These are phyloP conservation scores for Oncopeltus fasciatus DNA, from an alignment of 1,140 invertebrate genomes.

Conservation along the genomic window DNA sequence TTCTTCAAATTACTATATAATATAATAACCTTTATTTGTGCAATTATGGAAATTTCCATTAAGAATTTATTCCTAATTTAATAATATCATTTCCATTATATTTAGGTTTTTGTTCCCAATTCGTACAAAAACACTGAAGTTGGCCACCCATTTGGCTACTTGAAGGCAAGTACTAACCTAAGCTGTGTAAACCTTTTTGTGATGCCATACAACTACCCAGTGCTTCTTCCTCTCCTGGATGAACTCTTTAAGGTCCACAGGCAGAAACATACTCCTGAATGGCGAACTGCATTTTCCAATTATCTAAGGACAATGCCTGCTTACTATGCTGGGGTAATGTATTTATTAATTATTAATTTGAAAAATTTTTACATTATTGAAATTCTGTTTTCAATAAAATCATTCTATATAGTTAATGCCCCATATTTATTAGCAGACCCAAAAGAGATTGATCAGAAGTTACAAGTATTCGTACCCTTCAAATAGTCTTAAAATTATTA, in stretches of 20 bases:
- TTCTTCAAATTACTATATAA: background rate
- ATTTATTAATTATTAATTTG: conserved; percentile 2
- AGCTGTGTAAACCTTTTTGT: conserved; percentile 93
- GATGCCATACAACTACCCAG: conserved; percentile 97
- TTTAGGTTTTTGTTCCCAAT: conserved; percentile 77
- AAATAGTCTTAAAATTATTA: no score
- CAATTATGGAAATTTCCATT: background rate
- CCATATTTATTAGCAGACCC: no score
- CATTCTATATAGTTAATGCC: no score
- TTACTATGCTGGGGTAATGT: conserved; percentile 84
- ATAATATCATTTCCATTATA: no score
- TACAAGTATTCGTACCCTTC: no score
- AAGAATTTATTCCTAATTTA: conserved; percentile 1
- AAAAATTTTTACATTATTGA: no score
- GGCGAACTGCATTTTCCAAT: conserved; percentile 79
- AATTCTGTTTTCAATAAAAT: no score
- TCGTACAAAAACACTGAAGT: conserved; percentile 76
- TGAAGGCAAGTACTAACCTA: conserved; percentile 92
- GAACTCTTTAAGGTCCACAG: conserved; percentile 82
- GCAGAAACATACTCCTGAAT: conserved; percentile 77
- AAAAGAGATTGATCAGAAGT: no score
- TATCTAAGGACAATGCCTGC: conserved; percentile 90
- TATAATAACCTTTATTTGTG: background rate
- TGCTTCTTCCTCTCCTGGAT: conserved; percentile 80
- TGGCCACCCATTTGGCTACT: conserved; percentile 89